A percentile compares a stretch with the other conserved stretches of the same genome.
phyloP scores from a whole-genome alignment of 2,888 invertebrate genomes.

The Pollenia labialis region DNA sequence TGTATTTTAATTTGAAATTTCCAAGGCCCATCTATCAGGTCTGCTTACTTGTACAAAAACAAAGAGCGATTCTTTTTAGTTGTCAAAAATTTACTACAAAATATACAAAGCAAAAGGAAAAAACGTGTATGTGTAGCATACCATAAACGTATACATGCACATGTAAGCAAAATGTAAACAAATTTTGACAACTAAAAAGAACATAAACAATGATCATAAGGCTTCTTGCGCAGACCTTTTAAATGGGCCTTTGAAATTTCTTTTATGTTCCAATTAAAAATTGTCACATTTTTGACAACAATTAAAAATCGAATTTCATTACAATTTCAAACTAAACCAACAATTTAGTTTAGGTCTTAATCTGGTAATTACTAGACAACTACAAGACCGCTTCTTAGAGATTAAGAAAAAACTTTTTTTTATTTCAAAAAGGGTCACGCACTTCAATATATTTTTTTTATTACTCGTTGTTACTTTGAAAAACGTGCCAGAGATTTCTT shows the following conservation, averaged over 20 bases:
- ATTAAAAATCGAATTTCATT: slow-evolving; percentile 2
- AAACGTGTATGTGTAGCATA: too few species aligned
- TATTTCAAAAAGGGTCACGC: slow-evolving; percentile 31
- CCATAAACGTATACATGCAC: too few species aligned
- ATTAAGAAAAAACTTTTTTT: background rate
- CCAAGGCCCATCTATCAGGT: too few species aligned
- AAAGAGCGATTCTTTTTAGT: too few species aligned
- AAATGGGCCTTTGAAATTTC: background rate
- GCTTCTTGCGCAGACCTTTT: too few species aligned
- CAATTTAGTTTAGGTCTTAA: background rate
- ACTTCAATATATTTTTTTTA: slow-evolving; percentile 11
- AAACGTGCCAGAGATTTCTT: slow-evolving; percentile 45
- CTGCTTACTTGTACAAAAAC: too few species aligned
- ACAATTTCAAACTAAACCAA: background rate
- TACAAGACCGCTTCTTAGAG: background rate
- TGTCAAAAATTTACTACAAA: too few species aligned
- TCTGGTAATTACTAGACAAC: background rate
- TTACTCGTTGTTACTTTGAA: slow-evolving; percentile 33
- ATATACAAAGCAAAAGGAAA: too few species aligned
- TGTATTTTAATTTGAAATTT: background rate
- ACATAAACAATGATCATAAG: too few species aligned
- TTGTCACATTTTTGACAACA: slow-evolving; percentile 1
- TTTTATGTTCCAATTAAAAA: background rate
- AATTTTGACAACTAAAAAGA: too few species aligned
- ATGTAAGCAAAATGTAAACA: too few species aligned